Conservation (phyloP, 1,140 invertebrate species). For the Pantala flavescens region DNA sequence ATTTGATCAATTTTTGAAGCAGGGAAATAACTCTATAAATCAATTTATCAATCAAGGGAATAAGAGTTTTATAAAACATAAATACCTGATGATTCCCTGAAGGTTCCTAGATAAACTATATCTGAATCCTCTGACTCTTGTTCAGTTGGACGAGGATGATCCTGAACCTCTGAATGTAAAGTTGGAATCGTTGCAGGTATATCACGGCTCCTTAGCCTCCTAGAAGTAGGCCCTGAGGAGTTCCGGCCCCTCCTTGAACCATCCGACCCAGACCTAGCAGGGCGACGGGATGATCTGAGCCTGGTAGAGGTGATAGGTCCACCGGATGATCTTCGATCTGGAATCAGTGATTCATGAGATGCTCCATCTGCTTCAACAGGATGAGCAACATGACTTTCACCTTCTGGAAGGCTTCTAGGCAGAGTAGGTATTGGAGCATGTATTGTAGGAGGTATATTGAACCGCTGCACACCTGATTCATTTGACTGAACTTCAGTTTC, state of each 20-base stretch:
- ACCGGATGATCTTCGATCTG: not conserved
- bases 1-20: too few species aligned
- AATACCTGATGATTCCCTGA: not conserved
- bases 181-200: not conserved
- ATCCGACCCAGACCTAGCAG: not conserved
- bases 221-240: not conserved
- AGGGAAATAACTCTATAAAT: too few species aligned
- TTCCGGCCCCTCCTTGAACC: not conserved
- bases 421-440: not conserved
- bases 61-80: too few species aligned
- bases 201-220: not conserved
- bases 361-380: not conserved
- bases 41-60: too few species aligned
- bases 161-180: not conserved
- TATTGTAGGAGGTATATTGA: not conserved
- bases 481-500: not conserved
- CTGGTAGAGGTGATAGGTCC: not conserved
- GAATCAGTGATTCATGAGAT: not conserved
- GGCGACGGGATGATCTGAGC: not conserved
- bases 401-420: not conserved
- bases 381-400: not conserved
- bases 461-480: not conserved
- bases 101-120: not conserved
- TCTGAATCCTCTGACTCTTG: not conserved
- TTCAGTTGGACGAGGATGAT: not conserved